phyloP scores from a whole-genome alignment of 1,140 invertebrate genomes.

The Acromyrmex echinatior region DNA sequence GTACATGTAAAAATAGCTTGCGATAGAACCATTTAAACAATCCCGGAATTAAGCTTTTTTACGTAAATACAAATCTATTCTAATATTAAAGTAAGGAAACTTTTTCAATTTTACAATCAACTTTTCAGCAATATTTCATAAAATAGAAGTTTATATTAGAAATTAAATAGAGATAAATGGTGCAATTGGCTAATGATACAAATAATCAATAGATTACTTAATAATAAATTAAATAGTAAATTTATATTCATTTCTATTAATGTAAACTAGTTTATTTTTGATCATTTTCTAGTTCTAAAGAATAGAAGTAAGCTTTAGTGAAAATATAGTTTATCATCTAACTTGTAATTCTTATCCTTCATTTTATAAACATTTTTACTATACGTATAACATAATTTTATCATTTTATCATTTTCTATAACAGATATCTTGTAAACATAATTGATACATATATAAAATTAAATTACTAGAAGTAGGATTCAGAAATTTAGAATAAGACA shows the following conservation, averaged over 20 bases:
- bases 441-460: neutral
- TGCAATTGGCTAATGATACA: neutral
- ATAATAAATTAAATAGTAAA: neutral
- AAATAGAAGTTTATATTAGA: neutral
- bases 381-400: too few relatives aligned
- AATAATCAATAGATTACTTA: neutral
- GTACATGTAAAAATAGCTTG: conserved; percentile 8
- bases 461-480: neutral
- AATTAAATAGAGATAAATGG: neutral
- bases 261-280: neutral
- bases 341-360: too few relatives aligned
- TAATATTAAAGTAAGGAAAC: neutral
- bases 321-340: too few relatives aligned
- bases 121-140: neutral
- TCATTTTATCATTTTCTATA: too few relatives aligned
- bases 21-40: neutral
- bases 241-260: neutral
- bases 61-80: neutral
- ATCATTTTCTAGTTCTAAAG: too few relatives aligned
- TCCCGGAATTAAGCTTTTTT: neutral
- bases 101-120: neutral
- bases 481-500: neutral
- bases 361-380: too few relatives aligned
- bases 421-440: too few relatives aligned
- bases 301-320: too few relatives aligned